phyloP scores from a whole-genome alignment of 2,797 vertebrate species.

The Anguilla marmorata region DNA sequence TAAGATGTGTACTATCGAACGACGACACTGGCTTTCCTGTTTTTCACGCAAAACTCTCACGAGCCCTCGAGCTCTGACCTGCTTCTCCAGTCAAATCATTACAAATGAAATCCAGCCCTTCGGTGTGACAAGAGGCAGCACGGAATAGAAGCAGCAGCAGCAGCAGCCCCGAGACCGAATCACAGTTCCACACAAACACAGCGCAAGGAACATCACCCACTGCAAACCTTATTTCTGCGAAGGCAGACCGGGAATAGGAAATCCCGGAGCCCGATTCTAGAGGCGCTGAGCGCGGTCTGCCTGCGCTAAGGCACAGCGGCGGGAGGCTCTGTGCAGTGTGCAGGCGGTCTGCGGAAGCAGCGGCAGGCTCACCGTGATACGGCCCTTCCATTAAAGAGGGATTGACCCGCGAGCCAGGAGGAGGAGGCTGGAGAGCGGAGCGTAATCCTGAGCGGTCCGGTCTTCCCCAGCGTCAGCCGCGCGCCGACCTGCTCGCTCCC shows the following conservation, averaged over 20 bases:
- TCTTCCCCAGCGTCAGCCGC: constrained; percentile 22
- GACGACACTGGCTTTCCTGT: neutral
- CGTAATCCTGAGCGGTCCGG: constrained; percentile 2
- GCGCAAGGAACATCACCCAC: neutral
- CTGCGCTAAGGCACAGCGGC: neutral
- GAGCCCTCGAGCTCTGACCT: neutral
- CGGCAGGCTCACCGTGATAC: constrained; percentile 52
- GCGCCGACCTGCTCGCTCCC: constrained; percentile 23
- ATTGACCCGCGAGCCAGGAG: neutral
- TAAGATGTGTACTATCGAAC: neutral
- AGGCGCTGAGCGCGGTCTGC: neutral
- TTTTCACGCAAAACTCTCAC: neutral
- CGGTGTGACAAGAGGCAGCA: neutral
- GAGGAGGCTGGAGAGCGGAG: constrained; percentile 9
- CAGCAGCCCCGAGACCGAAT: neutral
- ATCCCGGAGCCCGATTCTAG: neutral
- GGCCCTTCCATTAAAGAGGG: constrained; percentile 55
- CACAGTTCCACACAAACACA: neutral
- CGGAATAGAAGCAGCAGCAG: neutral
- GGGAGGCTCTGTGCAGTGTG: neutral
- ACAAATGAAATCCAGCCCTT: neutral
- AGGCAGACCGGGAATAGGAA: neutral
- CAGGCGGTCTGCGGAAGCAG: neutral
- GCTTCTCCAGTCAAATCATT: neutral
- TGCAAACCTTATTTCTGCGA: neutral